phyloP scores from a whole-genome alignment of 2,888 invertebrate species.

The Volucella inanis region DNA sequence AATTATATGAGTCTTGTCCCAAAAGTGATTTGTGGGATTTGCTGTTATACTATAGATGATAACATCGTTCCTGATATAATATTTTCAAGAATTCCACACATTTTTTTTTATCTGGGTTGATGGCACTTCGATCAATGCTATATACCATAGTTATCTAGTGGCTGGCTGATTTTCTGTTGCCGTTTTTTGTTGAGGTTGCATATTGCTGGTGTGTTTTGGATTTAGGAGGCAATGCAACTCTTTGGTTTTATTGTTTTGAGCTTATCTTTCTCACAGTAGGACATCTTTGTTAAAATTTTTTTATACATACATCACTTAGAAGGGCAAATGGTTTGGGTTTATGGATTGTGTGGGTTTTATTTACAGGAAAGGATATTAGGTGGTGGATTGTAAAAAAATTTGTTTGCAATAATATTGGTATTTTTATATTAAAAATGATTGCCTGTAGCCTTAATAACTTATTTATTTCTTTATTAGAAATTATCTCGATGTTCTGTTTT shows the following conservation, averaged over 20 bases:
- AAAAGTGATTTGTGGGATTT: no score
- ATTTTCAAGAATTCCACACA: background rate
- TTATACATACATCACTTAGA: background rate
- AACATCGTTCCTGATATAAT: slow-evolving; percentile 15
- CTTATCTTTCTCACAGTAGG: background rate
- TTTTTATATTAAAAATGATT: no score
- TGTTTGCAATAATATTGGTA: no score
- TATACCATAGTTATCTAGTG: slow-evolving; percentile 7
- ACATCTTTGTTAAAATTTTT: background rate
- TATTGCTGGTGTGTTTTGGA: slow-evolving; percentile 4
- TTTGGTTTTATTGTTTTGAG: background rate
- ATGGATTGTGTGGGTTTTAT: no score
- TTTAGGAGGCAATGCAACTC: background rate
- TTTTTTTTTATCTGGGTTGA: background rate
- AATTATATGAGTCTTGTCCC: slow-evolving; percentile 4
- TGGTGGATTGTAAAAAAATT: background rate
- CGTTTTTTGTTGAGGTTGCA: slow-evolving; percentile 1
- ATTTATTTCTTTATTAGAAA: no score
- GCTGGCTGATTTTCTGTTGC: slow-evolving; percentile 17
- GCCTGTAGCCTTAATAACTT: no score
- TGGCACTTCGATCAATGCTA: background rate
- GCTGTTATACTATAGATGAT: slow-evolving; percentile 5
- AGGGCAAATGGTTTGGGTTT: no score
- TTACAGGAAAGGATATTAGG: background rate
- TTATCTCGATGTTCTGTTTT: no score